Evolutionary conservation across 2,113 vertebrate species (phyloP), one percentile per base, ranked within the genome.

Genomic region (Trichomycterus rosablanca): DNA sequence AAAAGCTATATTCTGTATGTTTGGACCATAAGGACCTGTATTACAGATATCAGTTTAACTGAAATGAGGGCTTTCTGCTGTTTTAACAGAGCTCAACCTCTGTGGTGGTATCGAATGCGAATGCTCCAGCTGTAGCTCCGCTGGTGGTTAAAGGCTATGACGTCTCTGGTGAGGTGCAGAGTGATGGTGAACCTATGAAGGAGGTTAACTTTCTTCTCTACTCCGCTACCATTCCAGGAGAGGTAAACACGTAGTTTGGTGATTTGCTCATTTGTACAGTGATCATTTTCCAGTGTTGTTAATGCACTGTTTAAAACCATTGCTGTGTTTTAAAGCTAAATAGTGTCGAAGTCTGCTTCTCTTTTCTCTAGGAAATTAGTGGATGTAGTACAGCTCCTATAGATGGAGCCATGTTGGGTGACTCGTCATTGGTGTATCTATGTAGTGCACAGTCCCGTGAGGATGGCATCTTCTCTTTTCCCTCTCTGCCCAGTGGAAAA

Each of bases 171-270:
- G 92, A 90, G 63, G 96, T 99, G 22, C 90, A 91, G 58, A 98
- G 96, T 30, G 96, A 99, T 20, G 92, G 94, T 67, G 96, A 99
- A 40, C 96, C 96, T 19, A 97, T 97, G 96, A 98, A 97, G 72
- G 95, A 92, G 4, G 96, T 99, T 78, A 92, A 91, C 81, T 97
- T 99, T 67, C 90, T 99, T 1, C 91, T 99, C 32, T 99, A 94
- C 67, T 99, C 96, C 0, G 84, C 92, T 24, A 78, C 76, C 0
- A 86, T 93, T 37, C 67, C 77, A 51, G 89, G 81, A 80, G 92
- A 95, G 93, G 96, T 97, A 76, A 80, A 59, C 7, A 9, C 6
- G n/a, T n/a, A n/a, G n/a, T n/a, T n/a, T n/a, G n/a, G n/a, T n/a
- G n/a, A n/a, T n/a, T n/a, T n/a, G n/a, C n/a, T n/a, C n/a, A n/a